A percentile compares a stretch with the other conserved stretches of the same genome.
These are phyloP conservation scores for Stenodema calcarata DNA, from an alignment of 2,888 invertebrate species.

Conservation along the genomic window DNA sequence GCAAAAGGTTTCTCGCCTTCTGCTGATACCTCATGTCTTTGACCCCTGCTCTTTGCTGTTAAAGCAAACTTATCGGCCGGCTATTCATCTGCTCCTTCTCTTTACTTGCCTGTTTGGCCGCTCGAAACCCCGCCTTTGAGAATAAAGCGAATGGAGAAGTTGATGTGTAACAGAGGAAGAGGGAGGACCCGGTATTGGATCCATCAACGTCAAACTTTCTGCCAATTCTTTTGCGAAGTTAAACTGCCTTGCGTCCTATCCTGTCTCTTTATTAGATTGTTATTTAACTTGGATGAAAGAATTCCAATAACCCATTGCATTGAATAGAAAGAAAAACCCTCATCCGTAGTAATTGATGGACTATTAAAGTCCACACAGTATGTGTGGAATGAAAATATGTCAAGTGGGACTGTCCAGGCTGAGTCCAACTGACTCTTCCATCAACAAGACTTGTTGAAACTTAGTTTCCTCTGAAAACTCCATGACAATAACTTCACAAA, in stretches of 20 bases:
- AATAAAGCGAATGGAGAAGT: background rate
- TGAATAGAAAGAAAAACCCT: no score
- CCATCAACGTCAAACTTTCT: constrained; percentile 1
- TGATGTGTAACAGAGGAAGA: background rate
- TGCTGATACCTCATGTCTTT: background rate
- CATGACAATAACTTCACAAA: no score
- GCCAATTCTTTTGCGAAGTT: background rate
- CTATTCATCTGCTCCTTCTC: background rate
- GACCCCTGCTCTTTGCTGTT: background rate
- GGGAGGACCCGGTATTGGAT: background rate
- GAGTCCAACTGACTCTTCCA: no score
- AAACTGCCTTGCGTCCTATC: background rate
- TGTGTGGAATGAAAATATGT: no score
- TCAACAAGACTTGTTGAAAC: no score
- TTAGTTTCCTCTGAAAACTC: no score
- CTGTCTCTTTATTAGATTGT: no score
- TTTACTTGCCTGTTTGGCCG: background rate
- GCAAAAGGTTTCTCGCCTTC: background rate
- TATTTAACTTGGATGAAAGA: no score
- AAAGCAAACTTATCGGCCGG: constrained; percentile 1
- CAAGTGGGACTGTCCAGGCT: no score
- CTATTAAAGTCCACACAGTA: no score
- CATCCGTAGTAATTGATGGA: no score
- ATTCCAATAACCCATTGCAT: no score
- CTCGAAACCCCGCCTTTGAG: background rate